Evolutionary conservation across 2,113 vertebrate genomes (phyloP).

Genomic region (Clarias batrachus): DNA sequence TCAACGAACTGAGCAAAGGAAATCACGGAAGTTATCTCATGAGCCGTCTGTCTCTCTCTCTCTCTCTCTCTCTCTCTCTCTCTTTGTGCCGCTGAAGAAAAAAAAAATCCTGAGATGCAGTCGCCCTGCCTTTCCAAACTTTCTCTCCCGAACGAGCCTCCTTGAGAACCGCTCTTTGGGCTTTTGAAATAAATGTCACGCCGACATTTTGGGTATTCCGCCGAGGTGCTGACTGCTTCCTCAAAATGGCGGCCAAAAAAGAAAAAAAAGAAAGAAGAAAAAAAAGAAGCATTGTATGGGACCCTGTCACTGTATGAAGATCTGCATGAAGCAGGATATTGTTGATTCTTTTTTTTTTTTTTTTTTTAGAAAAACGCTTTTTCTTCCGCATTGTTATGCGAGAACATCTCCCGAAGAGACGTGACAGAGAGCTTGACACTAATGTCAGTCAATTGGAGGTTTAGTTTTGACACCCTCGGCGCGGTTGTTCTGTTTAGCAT

Average conservation of each 20-base stretch:
- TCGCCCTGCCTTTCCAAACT: not conserved
- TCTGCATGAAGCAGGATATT: slow-evolving; percentile 10
- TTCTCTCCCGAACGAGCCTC: slow-evolving; percentile 1
- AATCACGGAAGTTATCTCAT: not conserved
- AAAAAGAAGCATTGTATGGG: not conserved
- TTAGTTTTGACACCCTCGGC: slow-evolving; percentile 47
- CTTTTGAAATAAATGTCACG: slow-evolving; percentile 39
- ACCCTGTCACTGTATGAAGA: slow-evolving; percentile 10
- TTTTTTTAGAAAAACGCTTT: not conserved
- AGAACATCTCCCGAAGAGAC: slow-evolving; percentile 35
- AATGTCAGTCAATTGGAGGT: slow-evolving; percentile 63
- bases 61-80: slow-evolving; percentile 1
- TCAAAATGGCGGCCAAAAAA: slow-evolving; percentile 36
- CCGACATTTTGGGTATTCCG: slow-evolving; percentile 32
- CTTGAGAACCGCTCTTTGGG: slow-evolving; percentile 33
- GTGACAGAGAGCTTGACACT: slow-evolving; percentile 64
- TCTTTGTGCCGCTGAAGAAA: not conserved
- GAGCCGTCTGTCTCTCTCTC: slow-evolving; percentile 1
- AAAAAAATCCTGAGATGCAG: not conserved
- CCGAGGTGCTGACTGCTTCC: slow-evolving; percentile 2
- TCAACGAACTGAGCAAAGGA: slow-evolving; percentile 5
- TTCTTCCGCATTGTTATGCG: not conserved
- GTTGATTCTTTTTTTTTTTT: not conserved
- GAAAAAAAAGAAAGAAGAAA: not conserved
- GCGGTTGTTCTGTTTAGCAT: slow-evolving; percentile 52